Evolutionary conservation across 1,140 invertebrate genomes (phyloP).

Genomic region (Adoxophyes honmai): DNA sequence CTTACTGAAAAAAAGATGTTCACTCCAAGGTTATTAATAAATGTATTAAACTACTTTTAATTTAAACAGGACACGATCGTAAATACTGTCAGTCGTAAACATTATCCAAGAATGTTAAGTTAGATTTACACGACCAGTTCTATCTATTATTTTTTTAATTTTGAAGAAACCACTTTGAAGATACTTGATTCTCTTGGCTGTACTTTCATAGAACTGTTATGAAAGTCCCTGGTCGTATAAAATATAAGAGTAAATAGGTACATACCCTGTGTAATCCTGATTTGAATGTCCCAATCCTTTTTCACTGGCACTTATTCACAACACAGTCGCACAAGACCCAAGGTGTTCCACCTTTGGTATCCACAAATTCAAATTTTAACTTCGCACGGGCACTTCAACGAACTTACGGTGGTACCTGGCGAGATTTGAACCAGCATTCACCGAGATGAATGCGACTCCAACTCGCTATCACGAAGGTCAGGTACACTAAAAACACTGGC

Average conservation of each 20-base stretch:
- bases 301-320: slow-evolving; percentile 46
- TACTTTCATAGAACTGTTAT: no score
- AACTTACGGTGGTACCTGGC: slow-evolving; percentile 60
- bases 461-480: slow-evolving; percentile 21
- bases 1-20: no score
- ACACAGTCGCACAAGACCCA: slow-evolving; percentile 45
- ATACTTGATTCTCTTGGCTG: no score
- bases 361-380: slow-evolving; percentile 58
- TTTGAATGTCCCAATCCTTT: slow-evolving; percentile 57
- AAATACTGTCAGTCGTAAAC: no score
- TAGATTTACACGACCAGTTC: neutral
- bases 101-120: no score
- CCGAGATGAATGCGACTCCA: slow-evolving; percentile 46
- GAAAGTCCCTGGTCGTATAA: no score
- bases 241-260: slow-evolving; percentile 14
- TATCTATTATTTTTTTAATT: no score
- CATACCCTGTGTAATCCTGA: slow-evolving; percentile 58
- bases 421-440: slow-evolving; percentile 65
- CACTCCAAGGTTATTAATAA: no score
- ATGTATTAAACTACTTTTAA: no score
- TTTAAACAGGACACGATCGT: no score
- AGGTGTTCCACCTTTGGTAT: slow-evolving; percentile 38
- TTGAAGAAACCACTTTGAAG: neutral
- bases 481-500: slow-evolving; percentile 20
- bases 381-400: slow-evolving; percentile 65